Base-by-base conservation (phyloP, 2,113 vertebrate species). In the Neodon shergylaensis region DNA sequence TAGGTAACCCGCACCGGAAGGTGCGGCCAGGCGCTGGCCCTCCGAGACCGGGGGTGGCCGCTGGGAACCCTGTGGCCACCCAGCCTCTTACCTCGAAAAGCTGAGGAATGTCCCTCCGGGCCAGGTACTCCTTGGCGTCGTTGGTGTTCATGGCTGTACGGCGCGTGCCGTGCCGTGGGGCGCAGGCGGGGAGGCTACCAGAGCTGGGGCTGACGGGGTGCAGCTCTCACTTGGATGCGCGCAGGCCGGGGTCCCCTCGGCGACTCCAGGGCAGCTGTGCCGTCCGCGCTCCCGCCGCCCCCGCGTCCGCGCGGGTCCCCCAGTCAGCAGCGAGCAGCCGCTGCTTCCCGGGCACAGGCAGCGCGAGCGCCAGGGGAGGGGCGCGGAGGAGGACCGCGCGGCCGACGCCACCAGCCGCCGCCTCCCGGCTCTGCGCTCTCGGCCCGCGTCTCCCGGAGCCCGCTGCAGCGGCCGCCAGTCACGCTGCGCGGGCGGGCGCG, bases 81-180 rank as follows among this genome's bases (percentile, higher is more conserved):
- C 6, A 49, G 77, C 33, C 73, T 44, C 99, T 98, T 98, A 99
- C 99, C 99, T 99, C 99, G 98, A 99, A 99, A 82, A 99, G 99
- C 98, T 99, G 99, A 91, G 99, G 99, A 96, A 99, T 99, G 98
- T 99, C 99, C 98, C 98, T 99, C 96, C 99, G 99, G 91, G 99
- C 98, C 97, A 99, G 99, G 94, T 99, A 99, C 95, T 99, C 99
- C 99, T 99, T 99, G 76, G 99, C 99, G 93, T 99, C 99, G 98
- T 97, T 98, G 98, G 99, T 98, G 98, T 99, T 99, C 99, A 99
- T 99, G 93, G 98, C 98, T 98, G 96, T 96, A 72, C 70, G 58
- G 83, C 83, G 97, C 91, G 97, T 52, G 90, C 89, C 58, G 90
- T 58, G 58, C 86, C 58, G 36, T 0, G 95, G 79, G 84, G 82